Percentiles rank a stretch among this genome's conserved stretches.
Conservation (phyloP, 2,797 vertebrate species). For the Selene dorsalis region DNA sequence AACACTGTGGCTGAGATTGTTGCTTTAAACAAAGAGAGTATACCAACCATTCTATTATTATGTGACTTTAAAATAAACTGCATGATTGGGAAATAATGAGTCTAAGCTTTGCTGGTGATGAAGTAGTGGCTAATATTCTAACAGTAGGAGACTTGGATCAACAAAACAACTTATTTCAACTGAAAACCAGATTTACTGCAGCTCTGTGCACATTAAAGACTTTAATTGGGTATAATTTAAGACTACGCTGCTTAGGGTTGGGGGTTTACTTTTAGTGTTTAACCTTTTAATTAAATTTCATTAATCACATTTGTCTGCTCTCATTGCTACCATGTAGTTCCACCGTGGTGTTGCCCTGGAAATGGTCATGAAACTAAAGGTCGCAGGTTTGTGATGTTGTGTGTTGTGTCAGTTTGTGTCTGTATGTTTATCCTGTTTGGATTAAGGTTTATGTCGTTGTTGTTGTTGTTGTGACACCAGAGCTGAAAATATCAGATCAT, state of each 20-base stretch:
- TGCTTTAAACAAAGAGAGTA: no score
- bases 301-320: background rate
- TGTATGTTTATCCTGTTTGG: no score
- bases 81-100: slow-evolving; percentile 26
- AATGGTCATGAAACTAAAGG: slow-evolving; percentile 8
- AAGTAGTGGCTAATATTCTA: background rate
- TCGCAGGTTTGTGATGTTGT: background rate
- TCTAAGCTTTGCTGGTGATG: slow-evolving; percentile 5
- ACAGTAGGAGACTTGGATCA: slow-evolving; percentile 16
- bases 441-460: no score
- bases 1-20: background rate
- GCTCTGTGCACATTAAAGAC: background rate
- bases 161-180: background rate
- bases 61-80: background rate
- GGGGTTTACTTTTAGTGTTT: background rate
- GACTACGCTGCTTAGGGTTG: background rate
- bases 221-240: slow-evolving; percentile 21
- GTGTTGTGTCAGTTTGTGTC: background rate
- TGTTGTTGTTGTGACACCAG: background rate
- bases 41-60: background rate
- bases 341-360: background rate
- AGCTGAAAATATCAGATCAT: background rate
- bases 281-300: background rate
- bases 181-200: background rate
- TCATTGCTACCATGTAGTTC: background rate